phyloP scores from a whole-genome alignment of 2,113 vertebrate genomes.

The Catagonus wagneri region DNA sequence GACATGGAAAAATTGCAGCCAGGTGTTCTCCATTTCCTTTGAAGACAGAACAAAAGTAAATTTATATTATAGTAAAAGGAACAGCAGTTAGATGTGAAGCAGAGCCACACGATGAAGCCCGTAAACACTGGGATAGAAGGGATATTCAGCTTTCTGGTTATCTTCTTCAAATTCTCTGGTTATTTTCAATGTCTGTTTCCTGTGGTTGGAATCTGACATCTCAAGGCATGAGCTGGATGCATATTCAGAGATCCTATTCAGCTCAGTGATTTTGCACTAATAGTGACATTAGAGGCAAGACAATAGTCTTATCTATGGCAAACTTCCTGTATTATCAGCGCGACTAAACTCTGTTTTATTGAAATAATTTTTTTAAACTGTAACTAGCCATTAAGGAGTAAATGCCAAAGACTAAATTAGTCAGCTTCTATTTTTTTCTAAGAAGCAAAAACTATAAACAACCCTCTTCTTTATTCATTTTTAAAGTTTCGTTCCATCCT shows the following conservation, averaged over 20 bases:
- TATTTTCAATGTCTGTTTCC: slow-evolving; percentile 33
- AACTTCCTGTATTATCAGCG: neutral
- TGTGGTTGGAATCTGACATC: neutral
- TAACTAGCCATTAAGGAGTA: neutral
- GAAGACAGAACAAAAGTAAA: slow-evolving; percentile 30
- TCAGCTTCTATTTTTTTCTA: neutral
- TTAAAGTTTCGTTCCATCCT: neutral
- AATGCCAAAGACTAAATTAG: slow-evolving; percentile 18
- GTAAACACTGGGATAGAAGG: neutral
- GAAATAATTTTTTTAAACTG: neutral
- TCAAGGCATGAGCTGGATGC: neutral
- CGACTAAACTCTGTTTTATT: neutral
- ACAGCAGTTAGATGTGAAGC: neutral
- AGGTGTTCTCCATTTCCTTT: slow-evolving; percentile 58
- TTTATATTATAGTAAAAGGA: neutral
- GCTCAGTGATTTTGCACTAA: neutral
- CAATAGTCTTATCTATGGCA: neutral
- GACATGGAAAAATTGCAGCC: slow-evolving; percentile 44
- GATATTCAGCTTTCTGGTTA: neutral
- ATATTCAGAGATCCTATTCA: neutral
- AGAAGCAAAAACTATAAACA: slow-evolving; percentile 16
- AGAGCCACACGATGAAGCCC: neutral
- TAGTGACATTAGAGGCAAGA: neutral
- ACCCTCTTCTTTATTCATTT: neutral
- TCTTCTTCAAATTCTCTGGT: slow-evolving; percentile 7